phyloP scores from a whole-genome alignment of 2,113 vertebrate genomes.

The Prinia subflava region DNA sequence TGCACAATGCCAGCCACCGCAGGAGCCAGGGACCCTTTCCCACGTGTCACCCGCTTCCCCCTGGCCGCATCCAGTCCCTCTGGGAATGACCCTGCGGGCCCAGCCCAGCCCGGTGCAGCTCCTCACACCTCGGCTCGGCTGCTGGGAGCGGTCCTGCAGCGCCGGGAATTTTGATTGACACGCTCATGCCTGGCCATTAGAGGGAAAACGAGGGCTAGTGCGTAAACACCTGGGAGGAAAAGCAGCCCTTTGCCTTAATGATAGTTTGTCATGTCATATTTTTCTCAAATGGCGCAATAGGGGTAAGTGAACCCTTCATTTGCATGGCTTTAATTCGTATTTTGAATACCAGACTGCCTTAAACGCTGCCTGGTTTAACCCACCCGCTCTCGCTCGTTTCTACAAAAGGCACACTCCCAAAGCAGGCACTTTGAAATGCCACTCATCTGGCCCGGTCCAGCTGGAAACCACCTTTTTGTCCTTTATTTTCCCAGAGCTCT shows the following conservation, averaged over 20 bases:
- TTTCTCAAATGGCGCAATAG: background rate
- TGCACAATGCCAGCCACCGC: accelerated
- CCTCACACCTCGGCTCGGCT: accelerated
- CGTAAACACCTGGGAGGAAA: conserved; percentile 35
- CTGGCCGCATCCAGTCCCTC: background rate
- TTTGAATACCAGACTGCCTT: conserved; percentile 10
- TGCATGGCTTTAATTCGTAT: conserved; percentile 16
- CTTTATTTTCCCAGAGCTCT: background rate
- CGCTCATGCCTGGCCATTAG: background rate
- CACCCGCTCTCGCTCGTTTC: background rate
- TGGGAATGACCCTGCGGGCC: background rate
- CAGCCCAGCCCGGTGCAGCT: background rate
- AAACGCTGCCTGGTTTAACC: background rate
- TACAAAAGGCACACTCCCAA: background rate
- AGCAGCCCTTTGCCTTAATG: conserved; percentile 39
- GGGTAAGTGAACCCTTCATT: conserved; percentile 5
- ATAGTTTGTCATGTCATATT: background rate
- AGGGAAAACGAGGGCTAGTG: background rate
- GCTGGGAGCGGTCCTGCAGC: accelerated
- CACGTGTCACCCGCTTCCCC: accelerated
- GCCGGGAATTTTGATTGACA: background rate
- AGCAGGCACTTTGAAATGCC: accelerated
- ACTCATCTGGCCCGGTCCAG: accelerated
- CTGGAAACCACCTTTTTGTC: background rate
- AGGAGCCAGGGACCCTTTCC: background rate